These are phyloP conservation scores for Montipora cactus DNA, from an alignment of 64 coral and sea anemone species.

Conservation along the genomic window DNA sequence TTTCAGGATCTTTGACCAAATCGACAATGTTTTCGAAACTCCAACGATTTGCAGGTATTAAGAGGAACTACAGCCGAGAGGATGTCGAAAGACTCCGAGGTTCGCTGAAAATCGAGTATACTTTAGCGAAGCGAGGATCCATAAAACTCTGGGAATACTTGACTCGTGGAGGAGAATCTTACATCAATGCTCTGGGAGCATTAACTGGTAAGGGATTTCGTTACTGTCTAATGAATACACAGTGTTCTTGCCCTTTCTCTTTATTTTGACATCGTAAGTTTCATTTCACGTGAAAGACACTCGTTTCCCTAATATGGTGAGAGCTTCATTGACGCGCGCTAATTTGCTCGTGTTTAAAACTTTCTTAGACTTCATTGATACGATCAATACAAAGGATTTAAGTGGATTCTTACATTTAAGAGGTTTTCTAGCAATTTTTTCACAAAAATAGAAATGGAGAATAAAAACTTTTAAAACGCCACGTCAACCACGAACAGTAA, in stretches of 20 bases:
- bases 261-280: constrained; percentile 21
- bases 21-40: constrained; percentile 68
- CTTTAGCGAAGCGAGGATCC: constrained; percentile 85
- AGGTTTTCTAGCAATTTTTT: background rate
- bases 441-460: background rate
- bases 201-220: constrained; percentile 76
- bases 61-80: constrained; percentile 80
- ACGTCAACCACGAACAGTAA: constrained; percentile 18
- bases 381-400: background rate
- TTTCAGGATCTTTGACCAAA: background rate
- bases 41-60: constrained; percentile 88
- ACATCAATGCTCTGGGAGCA: constrained; percentile 90
- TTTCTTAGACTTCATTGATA: background rate
- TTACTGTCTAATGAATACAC: background rate
- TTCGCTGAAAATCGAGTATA: constrained; percentile 88
- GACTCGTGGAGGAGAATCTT: constrained; percentile 80
- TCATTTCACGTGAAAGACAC: constrained; percentile 47
- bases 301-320: constrained; percentile 69
- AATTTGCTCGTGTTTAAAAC: background rate
- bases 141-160: constrained; percentile 87
- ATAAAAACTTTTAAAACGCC: background rate
- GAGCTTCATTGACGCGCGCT: background rate
- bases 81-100: constrained; percentile 84
- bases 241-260: background rate
- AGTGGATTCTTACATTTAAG: background rate